Evolutionary conservation across 2,797 vertebrate genomes (phyloP).

Genomic region (Acomys russatus): DNA sequence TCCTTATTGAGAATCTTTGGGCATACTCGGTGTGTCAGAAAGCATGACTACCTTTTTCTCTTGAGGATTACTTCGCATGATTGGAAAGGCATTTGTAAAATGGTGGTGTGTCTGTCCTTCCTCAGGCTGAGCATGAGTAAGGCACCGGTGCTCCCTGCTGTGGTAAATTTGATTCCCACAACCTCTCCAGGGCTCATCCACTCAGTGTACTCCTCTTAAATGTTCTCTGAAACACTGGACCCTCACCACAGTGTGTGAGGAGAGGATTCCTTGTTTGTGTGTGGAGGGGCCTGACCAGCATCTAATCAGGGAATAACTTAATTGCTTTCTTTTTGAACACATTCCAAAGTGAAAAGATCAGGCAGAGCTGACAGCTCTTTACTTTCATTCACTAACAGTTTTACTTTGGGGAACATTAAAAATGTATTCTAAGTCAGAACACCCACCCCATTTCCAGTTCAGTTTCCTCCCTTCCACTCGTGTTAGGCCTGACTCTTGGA

Average conservation of each 20-base stretch:
- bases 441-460: slow-evolving; percentile 15
- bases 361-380: background rate
- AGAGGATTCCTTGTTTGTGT: slow-evolving; percentile 1
- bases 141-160: background rate
- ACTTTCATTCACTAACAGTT: slow-evolving; percentile 9
- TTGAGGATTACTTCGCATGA: slow-evolving; percentile 15
- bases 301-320: slow-evolving; percentile 54
- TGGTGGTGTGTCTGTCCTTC: background rate
- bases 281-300: background rate
- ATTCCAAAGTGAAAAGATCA: background rate
- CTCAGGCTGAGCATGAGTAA: background rate
- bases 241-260: slow-evolving; percentile 24
- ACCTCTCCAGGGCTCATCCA: background rate
- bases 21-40: slow-evolving; percentile 23
- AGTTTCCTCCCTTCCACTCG: background rate
- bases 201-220: background rate
- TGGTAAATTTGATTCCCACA: slow-evolving; percentile 20
- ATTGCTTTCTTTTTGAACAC: slow-evolving; percentile 50
- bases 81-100: slow-evolving; percentile 30
- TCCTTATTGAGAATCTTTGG: slow-evolving; percentile 38
- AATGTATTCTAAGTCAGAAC: background rate
- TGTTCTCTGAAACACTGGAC: background rate
- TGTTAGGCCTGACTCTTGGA: background rate
- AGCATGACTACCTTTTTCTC: background rate
- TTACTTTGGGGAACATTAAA: slow-evolving; percentile 53